phyloP scores from a whole-genome alignment of 2,113 vertebrate species.

The Hydrolagus affinis region DNA sequence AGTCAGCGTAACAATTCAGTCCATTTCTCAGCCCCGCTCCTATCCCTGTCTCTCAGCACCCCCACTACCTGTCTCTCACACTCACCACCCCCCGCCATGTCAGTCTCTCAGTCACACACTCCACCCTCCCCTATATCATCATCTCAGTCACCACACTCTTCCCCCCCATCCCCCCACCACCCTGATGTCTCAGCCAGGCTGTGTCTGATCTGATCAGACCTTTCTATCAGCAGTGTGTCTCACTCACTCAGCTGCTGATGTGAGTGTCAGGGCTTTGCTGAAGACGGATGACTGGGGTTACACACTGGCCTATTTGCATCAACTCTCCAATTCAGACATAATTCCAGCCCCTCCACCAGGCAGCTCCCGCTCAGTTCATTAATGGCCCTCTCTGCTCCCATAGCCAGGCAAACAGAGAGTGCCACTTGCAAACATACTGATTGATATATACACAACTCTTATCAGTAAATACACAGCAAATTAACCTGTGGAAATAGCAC shows the following conservation, averaged over 20 bases:
- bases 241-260: neutral
- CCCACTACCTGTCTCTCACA: no score
- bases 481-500: neutral
- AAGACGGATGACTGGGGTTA: constrained; percentile 27
- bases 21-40: no score
- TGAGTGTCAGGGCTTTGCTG: neutral
- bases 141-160: neutral
- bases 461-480: constrained; percentile 23
- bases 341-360: constrained; percentile 7
- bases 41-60: no score
- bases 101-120: no score
- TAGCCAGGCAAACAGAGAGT: neutral
- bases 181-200: neutral
- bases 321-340: constrained; percentile 13
- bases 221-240: neutral
- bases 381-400: no score
- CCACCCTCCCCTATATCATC: no score
- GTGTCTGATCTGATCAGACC: constrained; percentile 12
- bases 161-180: neutral
- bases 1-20: no score
- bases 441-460: neutral
- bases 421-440: neutral
- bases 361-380: neutral
- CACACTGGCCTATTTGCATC: constrained; percentile 2
- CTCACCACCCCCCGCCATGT: no score